A percentile compares a stretch with the other conserved stretches of the same genome.
Conservation (phyloP, 2,797 vertebrate species). For the Borostomias antarcticus region DNA sequence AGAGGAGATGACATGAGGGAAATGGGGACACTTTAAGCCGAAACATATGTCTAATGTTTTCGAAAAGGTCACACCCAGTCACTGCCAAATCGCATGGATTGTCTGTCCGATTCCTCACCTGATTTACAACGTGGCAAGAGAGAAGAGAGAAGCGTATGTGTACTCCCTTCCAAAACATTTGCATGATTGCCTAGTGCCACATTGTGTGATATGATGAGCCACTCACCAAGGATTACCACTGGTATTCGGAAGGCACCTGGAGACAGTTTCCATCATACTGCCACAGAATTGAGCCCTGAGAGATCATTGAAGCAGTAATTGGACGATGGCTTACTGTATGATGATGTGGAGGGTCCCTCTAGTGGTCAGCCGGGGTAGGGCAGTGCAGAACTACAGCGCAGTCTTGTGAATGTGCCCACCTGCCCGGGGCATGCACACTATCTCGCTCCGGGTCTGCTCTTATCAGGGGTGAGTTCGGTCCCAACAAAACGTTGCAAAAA, state of each 20-base stretch:
- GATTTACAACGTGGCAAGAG: no score
- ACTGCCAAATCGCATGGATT: background rate
- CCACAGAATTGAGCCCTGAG: constrained; percentile 16
- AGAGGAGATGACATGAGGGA: no score
- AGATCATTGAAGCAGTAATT: constrained; percentile 2
- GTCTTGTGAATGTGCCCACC: no score
- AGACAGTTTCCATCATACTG: no score
- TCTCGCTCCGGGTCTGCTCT: no score
- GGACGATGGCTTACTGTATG: background rate
- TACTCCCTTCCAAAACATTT: no score
- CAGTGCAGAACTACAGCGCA: constrained; percentile 6
- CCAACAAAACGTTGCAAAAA: no score
- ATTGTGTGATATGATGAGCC: background rate
- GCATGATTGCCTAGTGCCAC: no score
- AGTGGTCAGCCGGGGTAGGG: constrained; percentile 58
- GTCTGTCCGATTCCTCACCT: background rate
- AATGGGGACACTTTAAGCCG: background rate
- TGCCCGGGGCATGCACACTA: no score
- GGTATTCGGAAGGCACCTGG: background rate
- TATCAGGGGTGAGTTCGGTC: no score
- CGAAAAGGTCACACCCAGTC: background rate
- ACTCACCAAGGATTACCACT: background rate
- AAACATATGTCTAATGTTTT: background rate
- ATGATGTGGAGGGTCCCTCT: constrained; percentile 58
- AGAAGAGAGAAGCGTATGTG: no score